phyloP scores from a whole-genome alignment of 2,113 vertebrate species.

The Apistogramma diplotaenia region DNA sequence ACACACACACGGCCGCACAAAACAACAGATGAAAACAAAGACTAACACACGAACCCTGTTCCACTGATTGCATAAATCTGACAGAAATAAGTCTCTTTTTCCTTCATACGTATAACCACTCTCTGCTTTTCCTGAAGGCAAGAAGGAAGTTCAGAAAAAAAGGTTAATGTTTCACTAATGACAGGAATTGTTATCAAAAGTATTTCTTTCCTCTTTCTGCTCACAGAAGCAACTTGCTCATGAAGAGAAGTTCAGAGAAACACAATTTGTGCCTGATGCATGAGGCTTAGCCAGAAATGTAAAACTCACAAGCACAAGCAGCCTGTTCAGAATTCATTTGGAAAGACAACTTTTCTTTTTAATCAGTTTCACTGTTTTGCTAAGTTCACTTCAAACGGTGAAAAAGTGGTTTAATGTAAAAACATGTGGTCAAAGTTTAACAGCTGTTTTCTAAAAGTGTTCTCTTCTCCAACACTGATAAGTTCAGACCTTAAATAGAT shows the following conservation, averaged over 20 bases:
- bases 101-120: neutral
- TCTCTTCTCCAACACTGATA: neutral
- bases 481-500: neutral
- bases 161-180: constrained; percentile 60
- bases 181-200: constrained; percentile 40
- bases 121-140: neutral
- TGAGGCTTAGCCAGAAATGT: no score
- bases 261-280: neutral
- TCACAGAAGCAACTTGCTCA: neutral
- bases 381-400: neutral
- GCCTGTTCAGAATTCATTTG: no score
- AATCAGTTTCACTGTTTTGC: no score
- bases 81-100: neutral
- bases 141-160: neutral
- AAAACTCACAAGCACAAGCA: no score
- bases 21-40: neutral
- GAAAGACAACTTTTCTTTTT: no score
- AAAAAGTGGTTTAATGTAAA: neutral
- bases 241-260: neutral
- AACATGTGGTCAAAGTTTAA: no score
- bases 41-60: neutral
- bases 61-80: neutral
- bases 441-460: neutral
- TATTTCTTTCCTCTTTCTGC: neutral
- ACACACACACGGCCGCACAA: neutral